Percentiles rank a stretch among this genome's conserved stretches.
These are phyloP conservation scores for Eidolon dupreanum DNA, from an alignment of 2,797 vertebrate genomes.

Conservation along the genomic window DNA sequence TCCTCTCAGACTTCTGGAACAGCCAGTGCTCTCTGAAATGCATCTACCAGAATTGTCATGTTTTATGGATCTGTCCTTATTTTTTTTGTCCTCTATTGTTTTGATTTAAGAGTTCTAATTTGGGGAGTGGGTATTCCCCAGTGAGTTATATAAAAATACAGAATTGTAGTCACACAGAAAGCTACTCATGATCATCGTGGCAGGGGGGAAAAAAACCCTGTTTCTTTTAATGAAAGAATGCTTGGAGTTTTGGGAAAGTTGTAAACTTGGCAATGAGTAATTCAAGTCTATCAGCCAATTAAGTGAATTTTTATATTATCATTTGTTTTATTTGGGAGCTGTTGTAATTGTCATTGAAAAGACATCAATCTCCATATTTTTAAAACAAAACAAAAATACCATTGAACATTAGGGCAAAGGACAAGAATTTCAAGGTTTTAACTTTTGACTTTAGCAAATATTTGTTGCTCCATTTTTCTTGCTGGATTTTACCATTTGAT, in stretches of 20 bases:
- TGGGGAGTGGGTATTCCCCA: background rate
- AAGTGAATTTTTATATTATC: slow-evolving; percentile 73
- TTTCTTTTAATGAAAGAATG: slow-evolving; percentile 69
- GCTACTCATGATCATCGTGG: background rate
- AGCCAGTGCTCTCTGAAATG: background rate
- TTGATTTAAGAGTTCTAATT: slow-evolving; percentile 51
- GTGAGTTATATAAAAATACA: slow-evolving; percentile 41
- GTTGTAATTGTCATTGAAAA: slow-evolving; percentile 76
- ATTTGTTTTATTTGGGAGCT: slow-evolving; percentile 82
- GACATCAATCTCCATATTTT: slow-evolving; percentile 66
- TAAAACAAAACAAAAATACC: slow-evolving; percentile 72
- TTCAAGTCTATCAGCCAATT: slow-evolving; percentile 63
- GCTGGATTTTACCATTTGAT: background rate
- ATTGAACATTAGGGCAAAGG: slow-evolving; percentile 79
- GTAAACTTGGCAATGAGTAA: slow-evolving; percentile 73
- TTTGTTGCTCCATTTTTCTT: slow-evolving; percentile 57
- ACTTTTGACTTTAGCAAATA: slow-evolving; percentile 72
- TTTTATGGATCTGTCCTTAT: background rate
- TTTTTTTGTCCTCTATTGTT: background rate
- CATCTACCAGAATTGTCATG: background rate
- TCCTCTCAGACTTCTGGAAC: background rate
- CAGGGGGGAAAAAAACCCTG: background rate
- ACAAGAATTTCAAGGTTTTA: slow-evolving; percentile 80
- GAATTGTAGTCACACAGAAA: slow-evolving; percentile 5
- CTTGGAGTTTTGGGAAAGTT: slow-evolving; percentile 76